phyloP scores from a whole-genome alignment of 2,113 vertebrate genomes.

The Eulemur macaco region DNA sequence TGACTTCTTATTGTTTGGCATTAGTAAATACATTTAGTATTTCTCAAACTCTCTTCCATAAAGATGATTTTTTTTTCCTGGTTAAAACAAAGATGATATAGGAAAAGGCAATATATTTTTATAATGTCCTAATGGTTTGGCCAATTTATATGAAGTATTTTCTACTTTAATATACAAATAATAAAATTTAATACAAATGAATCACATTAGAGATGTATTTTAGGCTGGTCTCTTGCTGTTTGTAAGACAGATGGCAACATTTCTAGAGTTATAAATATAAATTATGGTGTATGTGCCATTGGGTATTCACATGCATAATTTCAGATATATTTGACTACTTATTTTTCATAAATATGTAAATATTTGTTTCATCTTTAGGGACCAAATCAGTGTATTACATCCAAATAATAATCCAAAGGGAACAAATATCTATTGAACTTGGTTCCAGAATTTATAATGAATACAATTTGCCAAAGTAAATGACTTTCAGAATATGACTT shows the following conservation, averaged over 20 bases:
- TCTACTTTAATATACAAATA: conserved; percentile 72
- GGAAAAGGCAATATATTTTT: background rate
- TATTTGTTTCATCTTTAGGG: conserved; percentile 75
- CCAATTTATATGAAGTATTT: conserved; percentile 74
- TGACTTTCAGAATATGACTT: conserved; percentile 58
- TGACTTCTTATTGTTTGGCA: background rate
- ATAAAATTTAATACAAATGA: conserved; percentile 77
- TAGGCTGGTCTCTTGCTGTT: conserved; percentile 71
- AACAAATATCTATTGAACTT: conserved; percentile 59
- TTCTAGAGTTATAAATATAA: conserved; percentile 83
- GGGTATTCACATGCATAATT: conserved; percentile 76
- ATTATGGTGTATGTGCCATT: conserved; percentile 75
- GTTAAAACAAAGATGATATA: background rate
- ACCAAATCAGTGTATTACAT: conserved; percentile 65
- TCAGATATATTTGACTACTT: conserved; percentile 69
- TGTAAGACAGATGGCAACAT: conserved; percentile 77
- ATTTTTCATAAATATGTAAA: conserved; percentile 79
- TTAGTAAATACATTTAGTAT: background rate
- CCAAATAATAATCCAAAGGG: conserved; percentile 62
- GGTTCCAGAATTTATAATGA: conserved; percentile 66
- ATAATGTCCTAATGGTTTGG: conserved; percentile 30
- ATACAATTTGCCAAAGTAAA: conserved; percentile 55
- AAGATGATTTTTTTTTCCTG: background rate
- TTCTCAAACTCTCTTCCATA: background rate
- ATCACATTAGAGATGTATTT: conserved; percentile 64